Evolutionary conservation across 2,888 invertebrate species (phyloP).

Genomic region (Eucera pruinosa): DNA sequence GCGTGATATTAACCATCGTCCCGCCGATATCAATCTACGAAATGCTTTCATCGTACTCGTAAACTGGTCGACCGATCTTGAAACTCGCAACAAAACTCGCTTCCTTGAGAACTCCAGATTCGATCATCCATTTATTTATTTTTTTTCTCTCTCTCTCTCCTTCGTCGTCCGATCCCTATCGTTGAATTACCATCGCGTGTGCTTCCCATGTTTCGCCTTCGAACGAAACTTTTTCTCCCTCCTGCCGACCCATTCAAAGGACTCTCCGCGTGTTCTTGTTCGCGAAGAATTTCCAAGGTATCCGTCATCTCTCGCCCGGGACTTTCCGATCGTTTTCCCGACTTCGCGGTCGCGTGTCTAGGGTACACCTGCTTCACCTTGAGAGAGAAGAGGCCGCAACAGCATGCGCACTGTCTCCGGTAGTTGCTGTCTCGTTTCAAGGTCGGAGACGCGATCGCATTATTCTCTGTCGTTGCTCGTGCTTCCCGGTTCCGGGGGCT

Average conservation of each 20-base stretch:
- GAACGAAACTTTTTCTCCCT: no score
- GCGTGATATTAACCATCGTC: constrained; percentile 7
- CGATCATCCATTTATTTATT: background rate
- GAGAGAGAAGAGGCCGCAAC: constrained; percentile 38
- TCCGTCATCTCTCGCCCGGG: constrained; percentile 43
- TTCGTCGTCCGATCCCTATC: constrained; percentile 22
- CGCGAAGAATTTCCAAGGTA: constrained; percentile 40
- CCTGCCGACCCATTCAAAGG: no score
- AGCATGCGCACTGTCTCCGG: constrained; percentile 43
- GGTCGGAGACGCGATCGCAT: constrained; percentile 66
- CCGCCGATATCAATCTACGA: background rate
- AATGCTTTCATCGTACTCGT: background rate
- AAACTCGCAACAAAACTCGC: background rate
- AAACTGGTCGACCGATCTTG: background rate
- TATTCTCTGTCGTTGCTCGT: constrained; percentile 72
- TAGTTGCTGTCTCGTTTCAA: constrained; percentile 56
- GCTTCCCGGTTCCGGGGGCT: constrained; percentile 67
- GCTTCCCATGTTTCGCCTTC: background rate
- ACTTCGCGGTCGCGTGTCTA: constrained; percentile 55
- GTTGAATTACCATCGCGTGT: constrained; percentile 40
- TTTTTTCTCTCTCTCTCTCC: no score
- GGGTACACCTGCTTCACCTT: constrained; percentile 55
- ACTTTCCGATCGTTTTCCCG: constrained; percentile 30
- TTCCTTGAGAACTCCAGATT: constrained; percentile 18
- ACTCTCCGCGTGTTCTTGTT: no score